phyloP scores from a whole-genome alignment of 2,797 vertebrate genomes.

The Fistularia tabacaria region DNA sequence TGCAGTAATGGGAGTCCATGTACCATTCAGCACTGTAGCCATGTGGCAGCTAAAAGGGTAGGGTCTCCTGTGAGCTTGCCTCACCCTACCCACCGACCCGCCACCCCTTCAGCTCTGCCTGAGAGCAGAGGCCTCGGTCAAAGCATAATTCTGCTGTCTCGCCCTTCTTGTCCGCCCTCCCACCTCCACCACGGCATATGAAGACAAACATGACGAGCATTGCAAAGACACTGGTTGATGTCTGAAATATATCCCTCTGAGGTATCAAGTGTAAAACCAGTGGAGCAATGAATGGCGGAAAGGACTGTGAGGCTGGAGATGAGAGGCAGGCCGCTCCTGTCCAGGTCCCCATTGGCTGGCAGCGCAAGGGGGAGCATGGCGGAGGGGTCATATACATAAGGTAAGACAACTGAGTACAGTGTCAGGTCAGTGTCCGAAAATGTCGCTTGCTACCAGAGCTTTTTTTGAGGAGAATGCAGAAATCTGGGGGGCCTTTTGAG shows the following conservation, averaged over 20 bases:
- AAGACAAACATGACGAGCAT: conserved; percentile 85
- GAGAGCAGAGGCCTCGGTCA: conserved; percentile 30
- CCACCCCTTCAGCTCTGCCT: conserved; percentile 25
- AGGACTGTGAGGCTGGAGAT: conserved; percentile 90
- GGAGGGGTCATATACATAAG: conserved; percentile 91
- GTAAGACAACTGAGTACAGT: conserved; percentile 58
- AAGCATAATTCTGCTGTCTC: conserved; percentile 16
- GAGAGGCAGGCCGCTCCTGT: conserved; percentile 83
- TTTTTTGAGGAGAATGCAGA: too few relatives aligned
- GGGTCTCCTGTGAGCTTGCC: conserved; percentile 82
- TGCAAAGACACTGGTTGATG: conserved; percentile 81
- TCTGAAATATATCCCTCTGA: conserved; percentile 85
- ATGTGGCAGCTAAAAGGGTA: conserved; percentile 86
- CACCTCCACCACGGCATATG: conserved; percentile 64
- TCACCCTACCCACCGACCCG: conserved; percentile 48
- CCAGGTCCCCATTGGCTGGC: conserved; percentile 98
- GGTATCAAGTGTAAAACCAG: conserved; percentile 84
- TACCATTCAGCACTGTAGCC: conserved; percentile 62
- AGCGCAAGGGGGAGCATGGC: conserved; percentile 84
- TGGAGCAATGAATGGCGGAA: conserved; percentile 98
- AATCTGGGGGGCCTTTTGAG: too few relatives aligned
- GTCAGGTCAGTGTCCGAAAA: too few relatives aligned
- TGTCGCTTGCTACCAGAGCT: too few relatives aligned
- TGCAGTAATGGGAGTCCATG: conserved; percentile 82
- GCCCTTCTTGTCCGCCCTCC: conserved; percentile 30